phyloP scores from a whole-genome alignment of 2,113 vertebrate genomes.

The Dascyllus trimaculatus region DNA sequence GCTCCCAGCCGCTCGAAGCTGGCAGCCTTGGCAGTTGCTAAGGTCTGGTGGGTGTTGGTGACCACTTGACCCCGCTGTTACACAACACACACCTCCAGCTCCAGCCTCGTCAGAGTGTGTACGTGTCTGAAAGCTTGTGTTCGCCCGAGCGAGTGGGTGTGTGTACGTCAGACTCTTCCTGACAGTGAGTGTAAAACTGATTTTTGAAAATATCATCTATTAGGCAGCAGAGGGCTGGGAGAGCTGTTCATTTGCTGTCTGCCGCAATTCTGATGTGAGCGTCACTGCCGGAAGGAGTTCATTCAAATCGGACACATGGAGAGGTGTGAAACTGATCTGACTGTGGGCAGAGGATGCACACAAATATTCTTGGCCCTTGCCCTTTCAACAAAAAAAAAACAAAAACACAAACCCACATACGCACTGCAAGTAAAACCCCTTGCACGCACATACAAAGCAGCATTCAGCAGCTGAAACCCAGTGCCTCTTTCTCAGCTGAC shows the following conservation, averaged over 20 bases:
- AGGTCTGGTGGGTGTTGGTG: conserved; percentile 72
- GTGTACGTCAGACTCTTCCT: conserved; percentile 53
- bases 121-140: conserved; percentile 49
- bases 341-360: conserved; percentile 22
- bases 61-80: conserved; percentile 79
- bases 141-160: conserved; percentile 45
- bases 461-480: conserved; percentile 37
- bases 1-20: conserved; percentile 27
- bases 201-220: background rate
- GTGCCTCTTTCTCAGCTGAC: conserved; percentile 59
- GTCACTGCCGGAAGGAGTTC: conserved; percentile 14
- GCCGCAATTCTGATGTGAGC: conserved; percentile 12
- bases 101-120: conserved; percentile 50
- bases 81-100: conserved; percentile 76
- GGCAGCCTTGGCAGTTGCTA: conserved; percentile 62
- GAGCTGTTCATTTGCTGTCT: conserved; percentile 33
- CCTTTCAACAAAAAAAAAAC: conserved; percentile 11
- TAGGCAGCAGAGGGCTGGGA: conserved; percentile 19
- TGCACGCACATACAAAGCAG: conserved; percentile 37
- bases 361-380: conserved; percentile 26
- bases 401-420: conserved; percentile 20
- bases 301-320: conserved; percentile 5
- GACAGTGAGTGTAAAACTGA: conserved; percentile 25
- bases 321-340: conserved; percentile 9
- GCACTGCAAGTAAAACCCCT: conserved; percentile 16